phyloP scores from a whole-genome alignment of 2,888 invertebrate genomes.

The Luffia ferchaultella region DNA sequence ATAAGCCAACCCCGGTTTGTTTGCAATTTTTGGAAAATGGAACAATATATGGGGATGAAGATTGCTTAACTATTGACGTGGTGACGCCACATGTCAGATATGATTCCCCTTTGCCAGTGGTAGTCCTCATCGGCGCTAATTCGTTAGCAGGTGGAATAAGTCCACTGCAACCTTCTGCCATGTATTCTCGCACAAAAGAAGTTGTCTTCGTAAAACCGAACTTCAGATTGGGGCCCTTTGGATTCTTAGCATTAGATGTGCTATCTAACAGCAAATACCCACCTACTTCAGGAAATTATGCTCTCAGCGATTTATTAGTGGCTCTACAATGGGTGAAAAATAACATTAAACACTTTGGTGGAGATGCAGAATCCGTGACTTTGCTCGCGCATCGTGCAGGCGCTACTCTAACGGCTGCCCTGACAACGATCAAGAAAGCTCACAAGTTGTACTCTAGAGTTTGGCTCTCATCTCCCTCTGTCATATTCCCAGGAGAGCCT shows the following conservation, averaged over 20 bases:
- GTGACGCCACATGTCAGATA: conserved; percentile 84
- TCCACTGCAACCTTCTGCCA: conserved; percentile 76
- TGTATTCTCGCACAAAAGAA: conserved; percentile 78
- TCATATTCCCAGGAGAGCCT: conserved; percentile 73
- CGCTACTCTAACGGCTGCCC: conserved; percentile 81
- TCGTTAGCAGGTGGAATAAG: conserved; percentile 81
- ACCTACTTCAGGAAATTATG: conserved; percentile 85
- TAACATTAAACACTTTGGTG: conserved; percentile 87
- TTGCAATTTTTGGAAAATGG: conserved; percentile 75
- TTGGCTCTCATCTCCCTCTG: conserved; percentile 83
- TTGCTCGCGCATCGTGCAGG: conserved; percentile 87
- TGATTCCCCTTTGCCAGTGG: conserved; percentile 80
- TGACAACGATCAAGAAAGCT: conserved; percentile 68
- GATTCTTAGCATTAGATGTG: conserved; percentile 80
- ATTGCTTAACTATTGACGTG: conserved; percentile 85
- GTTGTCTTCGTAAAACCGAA: conserved; percentile 89
- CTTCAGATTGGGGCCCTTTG: conserved; percentile 80
- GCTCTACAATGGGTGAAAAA: conserved; percentile 82
- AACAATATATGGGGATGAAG: conserved; percentile 74
- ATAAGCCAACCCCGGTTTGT: conserved; percentile 73
- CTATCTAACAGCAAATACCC: conserved; percentile 76
- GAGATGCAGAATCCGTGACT: conserved; percentile 79
- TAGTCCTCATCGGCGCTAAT: conserved; percentile 83
- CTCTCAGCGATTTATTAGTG: conserved; percentile 79
- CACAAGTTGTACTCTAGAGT: conserved; percentile 76